Percentiles rank a stretch among this genome's conserved stretches.
Conservation (phyloP, 1,140 invertebrate genomes). For the Listronotus oregonensis region DNA sequence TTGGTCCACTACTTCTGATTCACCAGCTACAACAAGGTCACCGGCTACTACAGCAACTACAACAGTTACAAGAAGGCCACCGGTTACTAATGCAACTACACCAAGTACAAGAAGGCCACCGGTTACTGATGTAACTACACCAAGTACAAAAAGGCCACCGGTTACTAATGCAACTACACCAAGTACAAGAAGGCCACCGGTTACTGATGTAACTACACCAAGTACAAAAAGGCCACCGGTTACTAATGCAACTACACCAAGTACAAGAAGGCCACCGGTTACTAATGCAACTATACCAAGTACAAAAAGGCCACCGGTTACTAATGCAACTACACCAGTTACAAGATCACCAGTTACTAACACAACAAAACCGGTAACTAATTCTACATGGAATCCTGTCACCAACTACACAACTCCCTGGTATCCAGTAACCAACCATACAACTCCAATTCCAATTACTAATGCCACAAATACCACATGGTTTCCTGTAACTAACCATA, state of each 20-base stretch:
- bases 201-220: conserved; percentile 8
- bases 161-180: conserved; percentile 4
- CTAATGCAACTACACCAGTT: too few relatives aligned
- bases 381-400: too few relatives aligned
- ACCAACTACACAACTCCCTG: too few relatives aligned
- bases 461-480: neutral
- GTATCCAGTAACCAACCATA: too few relatives aligned
- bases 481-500: neutral
- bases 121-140: neutral
- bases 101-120: neutral
- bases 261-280: too few relatives aligned
- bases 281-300: conserved; percentile 2
- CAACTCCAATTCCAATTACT: neutral
- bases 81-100: conserved; percentile 9
- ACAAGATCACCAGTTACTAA: too few relatives aligned
- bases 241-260: conserved; percentile 10
- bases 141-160: neutral
- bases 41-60: conserved; percentile 1
- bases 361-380: neutral
- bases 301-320: neutral
- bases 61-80: conserved; percentile 5
- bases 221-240: conserved; percentile 6
- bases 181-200: neutral
- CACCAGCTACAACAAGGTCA: conserved; percentile 6
- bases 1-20: conserved; percentile 20